Percentiles rank a stretch among this genome's conserved stretches.
These are phyloP conservation scores for Callospermophilus lateralis DNA, from an alignment of 2,113 vertebrate species.

Conservation along the genomic window DNA sequence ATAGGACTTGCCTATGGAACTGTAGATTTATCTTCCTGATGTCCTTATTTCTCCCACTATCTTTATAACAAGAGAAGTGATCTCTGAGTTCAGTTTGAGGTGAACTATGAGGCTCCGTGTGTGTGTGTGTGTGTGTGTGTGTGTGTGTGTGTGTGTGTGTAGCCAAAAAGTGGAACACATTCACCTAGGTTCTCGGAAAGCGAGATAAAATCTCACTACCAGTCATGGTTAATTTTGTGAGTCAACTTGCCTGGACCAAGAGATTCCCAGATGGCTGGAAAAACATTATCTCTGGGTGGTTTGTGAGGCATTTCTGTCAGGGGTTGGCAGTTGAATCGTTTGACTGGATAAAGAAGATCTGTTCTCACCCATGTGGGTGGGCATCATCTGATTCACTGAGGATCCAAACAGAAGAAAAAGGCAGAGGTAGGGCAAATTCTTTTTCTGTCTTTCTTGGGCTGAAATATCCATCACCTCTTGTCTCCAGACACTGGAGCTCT, in stretches of 20 bases:
- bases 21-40: background rate
- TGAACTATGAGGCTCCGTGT: background rate
- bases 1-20: background rate
- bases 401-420: background rate
- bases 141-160: background rate
- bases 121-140: background rate
- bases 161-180: background rate
- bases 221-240: background rate
- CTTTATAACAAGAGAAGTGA: background rate
- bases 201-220: background rate
- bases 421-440: background rate
- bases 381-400: no score
- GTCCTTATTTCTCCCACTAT: background rate
- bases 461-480: background rate
- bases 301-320: background rate
- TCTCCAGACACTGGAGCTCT: background rate
- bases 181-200: conserved; percentile 14
- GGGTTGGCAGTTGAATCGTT: background rate
- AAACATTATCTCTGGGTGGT: background rate
- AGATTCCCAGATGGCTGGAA: background rate
- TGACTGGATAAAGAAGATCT: background rate
- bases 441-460: background rate
- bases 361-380: background rate
- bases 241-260: background rate
- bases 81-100: background rate